Evolutionary conservation across 1,140 invertebrate species (phyloP).

Genomic region (Drosophila oshimai): DNA sequence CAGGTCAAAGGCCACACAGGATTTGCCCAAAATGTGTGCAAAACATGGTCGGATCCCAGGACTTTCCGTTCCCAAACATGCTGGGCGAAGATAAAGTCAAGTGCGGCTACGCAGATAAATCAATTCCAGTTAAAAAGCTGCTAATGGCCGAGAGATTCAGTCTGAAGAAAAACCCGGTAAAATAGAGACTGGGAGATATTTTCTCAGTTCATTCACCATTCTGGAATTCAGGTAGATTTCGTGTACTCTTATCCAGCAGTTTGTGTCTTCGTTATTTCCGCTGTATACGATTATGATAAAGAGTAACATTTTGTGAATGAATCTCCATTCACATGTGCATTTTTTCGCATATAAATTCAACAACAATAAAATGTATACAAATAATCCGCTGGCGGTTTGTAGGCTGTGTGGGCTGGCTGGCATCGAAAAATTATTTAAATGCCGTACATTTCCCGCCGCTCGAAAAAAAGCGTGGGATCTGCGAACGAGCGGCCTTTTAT

Average conservation of each 20-base stretch:
- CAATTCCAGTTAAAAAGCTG: slow-evolving; percentile 74
- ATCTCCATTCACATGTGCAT: slow-evolving; percentile 26
- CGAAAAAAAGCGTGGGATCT: slow-evolving; percentile 65
- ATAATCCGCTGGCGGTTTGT: slow-evolving; percentile 54
- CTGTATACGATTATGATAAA: slow-evolving; percentile 70
- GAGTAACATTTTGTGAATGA: slow-evolving; percentile 52
- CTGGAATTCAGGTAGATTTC: slow-evolving; percentile 56
- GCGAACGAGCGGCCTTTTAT: slow-evolving; percentile 15
- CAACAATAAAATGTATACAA: slow-evolving; percentile 67
- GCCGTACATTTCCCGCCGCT: slow-evolving; percentile 56
- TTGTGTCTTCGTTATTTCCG: slow-evolving; percentile 59
- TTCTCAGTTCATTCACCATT: slow-evolving; percentile 60
- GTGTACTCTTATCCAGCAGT: slow-evolving; percentile 19
- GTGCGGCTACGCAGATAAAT: slow-evolving; percentile 33
- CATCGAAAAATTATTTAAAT: slow-evolving; percentile 72
- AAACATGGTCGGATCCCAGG: slow-evolving; percentile 43
- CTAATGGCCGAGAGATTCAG: slow-evolving; percentile 42
- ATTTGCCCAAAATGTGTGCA: slow-evolving; percentile 55
- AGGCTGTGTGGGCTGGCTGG: slow-evolving; percentile 63
- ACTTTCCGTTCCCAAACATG: slow-evolving; percentile 51
- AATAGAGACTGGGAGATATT: not conserved
- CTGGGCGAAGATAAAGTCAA: slow-evolving; percentile 69
- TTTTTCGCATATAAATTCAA: slow-evolving; percentile 78
- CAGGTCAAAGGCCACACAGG: slow-evolving; percentile 42
- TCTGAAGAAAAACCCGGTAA: slow-evolving; percentile 14